Base-by-base conservation (phyloP, 2,888 invertebrate genomes). In the Lypha dubia region DNA sequence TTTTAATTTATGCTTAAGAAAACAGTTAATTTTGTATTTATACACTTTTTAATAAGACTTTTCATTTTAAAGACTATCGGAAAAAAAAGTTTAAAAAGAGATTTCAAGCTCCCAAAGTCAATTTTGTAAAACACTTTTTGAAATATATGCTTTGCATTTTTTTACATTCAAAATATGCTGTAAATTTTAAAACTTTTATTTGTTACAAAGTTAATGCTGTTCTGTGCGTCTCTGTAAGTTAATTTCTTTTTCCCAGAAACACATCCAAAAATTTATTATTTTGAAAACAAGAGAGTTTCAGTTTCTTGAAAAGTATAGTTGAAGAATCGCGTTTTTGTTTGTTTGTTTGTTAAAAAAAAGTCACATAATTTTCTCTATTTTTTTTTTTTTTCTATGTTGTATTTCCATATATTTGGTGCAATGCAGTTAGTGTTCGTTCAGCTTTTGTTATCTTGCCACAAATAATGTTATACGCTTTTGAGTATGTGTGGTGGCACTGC, bases 381-480 rank as follows among this genome's bases (percentile, higher is more conserved):
- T 35, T 53, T 22, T n/a, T 20, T 17, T 20, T 20, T 67, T 44
- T 28, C 28, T 4, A 15, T 51, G 35, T 38, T 67, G 46, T 58
- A 22, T 58, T 17, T 17, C 9, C 56, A 71, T 22, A 68, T 74
- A 60, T 79, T 83, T 79, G 83, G 28, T 60, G 79, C 84, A 76
- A 58, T 83, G 79, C 83, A 83, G 83, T 79, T 62, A 58, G 65
- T 73, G 70, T 75, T 77, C 74, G 32, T 70, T 28, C 41, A 38
- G 71, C 58, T 79, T 70, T 79, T 75, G 53, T 63, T 75, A 53
- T 83, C 46, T 62, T 51, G 75, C 79, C 74, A 75, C 83, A 83
- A 74, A 79, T 56, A 79, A 20, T 46, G 38, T 28, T 32, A 20
- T 35, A 68, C 28, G n/a, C 35, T 65, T 9, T 3, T 11, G 38